phyloP scores from a whole-genome alignment of 2,888 invertebrate species.

The Drosophila nr. perissopoda region DNA sequence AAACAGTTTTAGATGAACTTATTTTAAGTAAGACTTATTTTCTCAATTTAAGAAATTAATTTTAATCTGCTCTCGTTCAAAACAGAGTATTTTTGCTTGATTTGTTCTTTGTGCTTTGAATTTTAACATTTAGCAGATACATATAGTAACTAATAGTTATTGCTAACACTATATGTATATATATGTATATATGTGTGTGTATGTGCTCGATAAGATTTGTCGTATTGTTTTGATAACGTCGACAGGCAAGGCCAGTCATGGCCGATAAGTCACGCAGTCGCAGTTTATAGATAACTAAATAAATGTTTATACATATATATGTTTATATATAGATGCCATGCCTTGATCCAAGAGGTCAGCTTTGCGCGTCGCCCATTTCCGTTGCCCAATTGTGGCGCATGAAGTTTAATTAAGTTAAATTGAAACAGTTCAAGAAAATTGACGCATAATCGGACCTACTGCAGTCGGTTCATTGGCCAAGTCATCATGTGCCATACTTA shows the following conservation, averaged over 20 bases:
- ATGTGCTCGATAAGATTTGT: slow-evolving; percentile 60
- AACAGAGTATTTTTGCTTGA: not conserved
- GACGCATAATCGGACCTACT: slow-evolving; percentile 58
- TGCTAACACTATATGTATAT: slow-evolving; percentile 17
- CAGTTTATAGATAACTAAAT: slow-evolving; percentile 9
- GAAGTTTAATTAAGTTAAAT: slow-evolving; percentile 66
- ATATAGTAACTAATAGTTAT: slow-evolving; percentile 60
- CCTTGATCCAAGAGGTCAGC: slow-evolving; percentile 63
- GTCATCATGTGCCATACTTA: slow-evolving; percentile 22
- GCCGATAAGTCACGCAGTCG: slow-evolving; percentile 43
- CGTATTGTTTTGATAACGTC: slow-evolving; percentile 57
- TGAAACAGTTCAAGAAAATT: slow-evolving; percentile 65
- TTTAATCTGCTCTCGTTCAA: not conserved
- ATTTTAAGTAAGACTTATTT: not conserved
- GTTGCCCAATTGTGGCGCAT: slow-evolving; percentile 54
- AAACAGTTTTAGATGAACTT: too few species aligned
- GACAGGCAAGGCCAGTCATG: slow-evolving; percentile 64
- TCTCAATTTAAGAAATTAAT: not conserved
- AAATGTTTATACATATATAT: slow-evolving; percentile 1
- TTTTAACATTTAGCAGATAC: slow-evolving; percentile 44
- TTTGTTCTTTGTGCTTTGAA: slow-evolving; percentile 2
- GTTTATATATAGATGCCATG: slow-evolving; percentile 17
- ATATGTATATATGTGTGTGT: slow-evolving; percentile 24
- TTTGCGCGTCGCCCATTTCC: slow-evolving; percentile 62
- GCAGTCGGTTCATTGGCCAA: slow-evolving; percentile 59